phyloP scores from a whole-genome alignment of 2,888 invertebrate species.

The Scaptodrosophila latifasciaeformis region DNA sequence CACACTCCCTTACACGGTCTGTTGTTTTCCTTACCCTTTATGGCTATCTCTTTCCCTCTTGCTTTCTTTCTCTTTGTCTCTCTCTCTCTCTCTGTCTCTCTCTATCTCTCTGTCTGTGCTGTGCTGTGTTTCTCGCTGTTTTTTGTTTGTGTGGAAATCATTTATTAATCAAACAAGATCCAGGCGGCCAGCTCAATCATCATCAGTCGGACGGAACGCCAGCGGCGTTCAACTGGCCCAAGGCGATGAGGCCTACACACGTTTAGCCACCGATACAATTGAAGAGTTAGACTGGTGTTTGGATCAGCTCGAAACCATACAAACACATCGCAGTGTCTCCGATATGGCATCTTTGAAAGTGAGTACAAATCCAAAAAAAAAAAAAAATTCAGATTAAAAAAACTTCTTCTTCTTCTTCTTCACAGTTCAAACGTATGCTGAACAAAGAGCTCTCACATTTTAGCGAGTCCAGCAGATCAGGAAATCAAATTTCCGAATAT shows the following conservation, averaged over 20 bases:
- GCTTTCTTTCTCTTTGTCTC: constrained; percentile 7
- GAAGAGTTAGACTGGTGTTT: constrained; percentile 99
- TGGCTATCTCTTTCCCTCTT: constrained; percentile 13
- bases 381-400: not conserved
- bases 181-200: constrained; percentile 75
- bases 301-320: constrained; percentile 99
- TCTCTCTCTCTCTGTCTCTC: constrained; percentile 29
- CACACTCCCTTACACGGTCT: not conserved
- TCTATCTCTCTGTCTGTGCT: constrained; percentile 31
- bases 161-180: constrained; percentile 74
- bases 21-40: constrained; percentile 9
- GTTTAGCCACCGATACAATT: constrained; percentile 95
- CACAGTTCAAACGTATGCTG: constrained; percentile 99
- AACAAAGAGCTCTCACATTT: constrained; percentile 99
- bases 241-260: constrained; percentile 91
- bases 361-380: constrained; percentile 63
- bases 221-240: constrained; percentile 75
- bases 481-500: constrained; percentile 99
- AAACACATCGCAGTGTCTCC: constrained; percentile 98
- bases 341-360: constrained; percentile 99
- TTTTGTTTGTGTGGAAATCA: constrained; percentile 55
- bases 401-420: constrained; percentile 38
- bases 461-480: constrained; percentile 98
- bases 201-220: constrained; percentile 67
- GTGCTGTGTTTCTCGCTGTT: constrained; percentile 31